phyloP scores from a whole-genome alignment of 2,797 vertebrate genomes.

The Cryptoblepharus egeriae region DNA sequence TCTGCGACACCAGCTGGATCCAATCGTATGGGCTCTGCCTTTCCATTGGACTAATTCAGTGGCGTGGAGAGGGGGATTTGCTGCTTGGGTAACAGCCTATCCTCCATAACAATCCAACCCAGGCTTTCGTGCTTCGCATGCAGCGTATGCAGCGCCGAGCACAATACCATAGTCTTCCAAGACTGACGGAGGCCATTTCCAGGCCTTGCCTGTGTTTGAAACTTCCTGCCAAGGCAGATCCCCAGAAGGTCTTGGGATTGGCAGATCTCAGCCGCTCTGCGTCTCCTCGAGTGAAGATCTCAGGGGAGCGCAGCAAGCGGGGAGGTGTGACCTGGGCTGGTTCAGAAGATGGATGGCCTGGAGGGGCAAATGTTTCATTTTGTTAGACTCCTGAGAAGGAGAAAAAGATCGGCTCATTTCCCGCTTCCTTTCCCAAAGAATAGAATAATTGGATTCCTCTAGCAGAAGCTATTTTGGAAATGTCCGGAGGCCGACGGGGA shows the following conservation, averaged over 20 bases:
- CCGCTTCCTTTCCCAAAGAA: neutral
- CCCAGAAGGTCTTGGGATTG: rapidly evolving
- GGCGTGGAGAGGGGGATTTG: no score
- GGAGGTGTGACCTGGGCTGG: neutral
- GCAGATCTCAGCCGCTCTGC: no score
- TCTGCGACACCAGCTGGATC: no score
- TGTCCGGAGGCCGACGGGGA: neutral
- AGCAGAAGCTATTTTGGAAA: neutral
- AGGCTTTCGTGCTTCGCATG: no score
- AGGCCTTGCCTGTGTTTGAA: neutral
- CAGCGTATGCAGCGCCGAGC: no score
- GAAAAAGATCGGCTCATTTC: neutral
- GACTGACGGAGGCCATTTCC: constrained; percentile 30
- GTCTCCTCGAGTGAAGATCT: neutral
- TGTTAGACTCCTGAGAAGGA: neutral
- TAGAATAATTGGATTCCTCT: neutral
- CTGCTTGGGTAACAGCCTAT: no score
- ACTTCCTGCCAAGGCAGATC: neutral
- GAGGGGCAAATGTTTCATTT: neutral
- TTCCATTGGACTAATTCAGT: no score
- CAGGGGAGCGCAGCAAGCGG: no score
- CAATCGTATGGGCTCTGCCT: no score
- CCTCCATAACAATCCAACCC: no score
- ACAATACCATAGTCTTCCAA: no score
- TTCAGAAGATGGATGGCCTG: neutral